Evolutionary conservation across 30 jellyfish, hydroid and myxozoan species (phyloP), one percentile per base, ranked within the genome.

Genomic region (Catostylus mosaicus): DNA sequence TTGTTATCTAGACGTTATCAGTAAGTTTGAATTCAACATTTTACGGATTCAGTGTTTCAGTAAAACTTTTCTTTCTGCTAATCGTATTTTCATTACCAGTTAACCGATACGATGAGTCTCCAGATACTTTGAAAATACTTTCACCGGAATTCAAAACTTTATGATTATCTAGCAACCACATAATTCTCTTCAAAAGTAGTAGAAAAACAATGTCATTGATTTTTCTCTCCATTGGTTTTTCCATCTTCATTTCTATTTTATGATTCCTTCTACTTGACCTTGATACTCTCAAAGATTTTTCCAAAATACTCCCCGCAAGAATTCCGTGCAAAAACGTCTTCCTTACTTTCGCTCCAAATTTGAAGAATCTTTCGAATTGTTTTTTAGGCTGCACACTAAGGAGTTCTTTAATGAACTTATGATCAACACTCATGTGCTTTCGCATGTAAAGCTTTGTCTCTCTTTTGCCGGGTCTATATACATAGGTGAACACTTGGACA

Each of bases 381-480:
- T 59, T 59, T 59, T 37, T 59, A 6, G 71, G 26, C 24, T 59
- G 40, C n/a, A 24, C 26, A 24, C 38, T 59, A n/a, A 1, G 71
- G 26, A 59, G n/a, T 11, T 59, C 71, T 59, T 59, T 59, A 0
- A 59, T 59, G 38, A 59, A 59, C 10, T 37, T 20, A 1, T 23
- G 71, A 59, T 12, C 10, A 59, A 59, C 16, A 16, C 71, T 22
- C 36, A 24, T 1, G 4, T 59, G 40, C 19, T 59, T 37, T 68
- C 63, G 35, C 30, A 30, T 1, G 20, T 3, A 8, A 1, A 35
- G 20, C 35, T 23, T 30, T 2, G 80, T 30, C 1, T 43, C 70
- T 32, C 75, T 74, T 31, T 74, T 74, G 10, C 85, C 85, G 14
- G 85, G 85, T 35, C 85, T 74, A 27, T 74, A 74, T 0, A 74